A percentile compares a stretch with the other conserved stretches of the same genome.
These are phyloP conservation scores for Oscarella lobularis DNA, from an alignment of 37 sponge, comb jelly and placozoan genomes.

Conservation along the genomic window DNA sequence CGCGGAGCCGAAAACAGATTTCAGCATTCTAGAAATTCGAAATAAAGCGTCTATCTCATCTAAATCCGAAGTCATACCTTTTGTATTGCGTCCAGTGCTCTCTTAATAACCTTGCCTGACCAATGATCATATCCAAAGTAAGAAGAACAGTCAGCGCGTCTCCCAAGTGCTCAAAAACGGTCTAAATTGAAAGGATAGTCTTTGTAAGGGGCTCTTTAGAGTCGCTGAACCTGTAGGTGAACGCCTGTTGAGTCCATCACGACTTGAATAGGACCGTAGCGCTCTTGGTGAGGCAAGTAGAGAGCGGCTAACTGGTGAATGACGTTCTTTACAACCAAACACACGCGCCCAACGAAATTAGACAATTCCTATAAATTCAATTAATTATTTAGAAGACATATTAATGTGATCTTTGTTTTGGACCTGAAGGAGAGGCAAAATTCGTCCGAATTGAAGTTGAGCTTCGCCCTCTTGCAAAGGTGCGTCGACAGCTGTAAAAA, in stretches of 20 bases:
- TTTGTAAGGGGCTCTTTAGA: no score
- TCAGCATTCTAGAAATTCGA: slow-evolving; percentile 36
- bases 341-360: slow-evolving; percentile 37
- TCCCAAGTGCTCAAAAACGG: slow-evolving; percentile 81
- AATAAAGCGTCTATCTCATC: background rate
- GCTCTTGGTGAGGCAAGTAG: background rate
- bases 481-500: slow-evolving; percentile 14
- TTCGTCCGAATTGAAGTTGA: slow-evolving; percentile 81
- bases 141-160: slow-evolving; percentile 66
- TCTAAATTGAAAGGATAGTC: no score
- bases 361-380: slow-evolving; percentile 51
- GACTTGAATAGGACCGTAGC: background rate
- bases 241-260: slow-evolving; percentile 18
- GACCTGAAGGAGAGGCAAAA: slow-evolving; percentile 44
- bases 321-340: background rate
- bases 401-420: background rate
- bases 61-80: slow-evolving; percentile 27
- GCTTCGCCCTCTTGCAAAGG: slow-evolving; percentile 73
- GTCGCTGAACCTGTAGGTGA: slow-evolving; percentile 30
- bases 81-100: slow-evolving; percentile 94
- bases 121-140: slow-evolving; percentile 80
- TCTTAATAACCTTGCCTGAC: slow-evolving; percentile 18
- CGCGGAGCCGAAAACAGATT: slow-evolving; percentile 57
- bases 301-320: background rate
- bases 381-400: background rate